A percentile compares a stretch with the other conserved stretches of the same genome.
These are phyloP conservation scores for Elysia crispata DNA, from an alignment of 2,888 invertebrate genomes.

Conservation along the genomic window DNA sequence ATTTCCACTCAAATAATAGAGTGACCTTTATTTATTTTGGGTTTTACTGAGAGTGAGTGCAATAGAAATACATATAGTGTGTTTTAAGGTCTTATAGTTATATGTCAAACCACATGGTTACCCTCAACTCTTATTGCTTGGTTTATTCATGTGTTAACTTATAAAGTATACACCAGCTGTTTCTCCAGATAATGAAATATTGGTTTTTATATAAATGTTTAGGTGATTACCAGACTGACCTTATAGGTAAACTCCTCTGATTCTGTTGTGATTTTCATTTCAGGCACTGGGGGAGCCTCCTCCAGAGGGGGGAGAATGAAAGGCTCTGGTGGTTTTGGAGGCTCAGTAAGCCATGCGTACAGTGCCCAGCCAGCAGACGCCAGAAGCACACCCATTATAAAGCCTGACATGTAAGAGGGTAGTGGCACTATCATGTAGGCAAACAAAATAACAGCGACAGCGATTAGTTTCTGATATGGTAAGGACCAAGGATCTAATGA, in stretches of 20 bases:
- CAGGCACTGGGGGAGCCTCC: constrained; percentile 68
- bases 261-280: constrained; percentile 63
- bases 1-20: no score
- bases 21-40: neutral
- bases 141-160: no score
- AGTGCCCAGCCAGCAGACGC: constrained; percentile 59
- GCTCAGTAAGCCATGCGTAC: constrained; percentile 64
- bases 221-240: constrained; percentile 56
- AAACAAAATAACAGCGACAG: constrained; percentile 56
- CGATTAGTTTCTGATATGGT: constrained; percentile 54
- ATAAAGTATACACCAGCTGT: no score
- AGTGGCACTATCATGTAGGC: constrained; percentile 68
- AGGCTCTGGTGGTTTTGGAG: constrained; percentile 57
- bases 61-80: neutral
- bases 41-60: neutral
- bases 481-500: constrained; percentile 28
- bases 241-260: constrained; percentile 70
- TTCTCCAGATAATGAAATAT: no score
- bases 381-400: constrained; percentile 64
- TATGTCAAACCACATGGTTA: no score
- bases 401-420: constrained; percentile 71
- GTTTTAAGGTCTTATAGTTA: no score
- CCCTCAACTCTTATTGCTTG: no score
- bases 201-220: no score
- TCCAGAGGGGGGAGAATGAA: constrained; percentile 61